Evolutionary conservation across 2,888 invertebrate genomes (phyloP), one percentile per base, ranked within the genome.

Genomic region (Drosophila heteroneura): DNA sequence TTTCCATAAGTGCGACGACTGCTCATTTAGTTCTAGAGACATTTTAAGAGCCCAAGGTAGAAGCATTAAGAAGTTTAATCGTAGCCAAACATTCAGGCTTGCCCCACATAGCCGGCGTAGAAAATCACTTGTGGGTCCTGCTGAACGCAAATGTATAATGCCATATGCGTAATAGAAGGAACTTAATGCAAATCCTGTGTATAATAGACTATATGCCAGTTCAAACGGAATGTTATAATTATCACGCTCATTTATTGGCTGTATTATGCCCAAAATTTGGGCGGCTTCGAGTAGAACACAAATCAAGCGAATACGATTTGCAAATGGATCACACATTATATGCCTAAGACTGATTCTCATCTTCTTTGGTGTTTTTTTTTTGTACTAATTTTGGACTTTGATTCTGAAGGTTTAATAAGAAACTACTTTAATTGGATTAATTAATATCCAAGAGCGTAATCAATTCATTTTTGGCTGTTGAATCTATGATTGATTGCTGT

Each of bases 91-190:
- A 22, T 51, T 33, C 3, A 85, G 14, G 16, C 66, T 59, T 2
- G 70, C 54, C 5, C 19, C 47, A 7, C 85, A 79, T 2, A 84
- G 7, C 0, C 68, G 59, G 16, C 52, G 9, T 0, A 70, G 16
- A n/a, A 84, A 61, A 12, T 59, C 53, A 14, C 44, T 68, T 0
- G 49, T 7, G 0, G 49, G 22, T 0, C 30, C 51, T 0, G 39
- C 22, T 1, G 33, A 47, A 12, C 53, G 66, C 1, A 87, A 32
- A n/a, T 64, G 19, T 3, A 79, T 37, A 37, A 85, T 22, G 3
- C 84, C 90, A 56, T 84, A 89, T 3, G 83, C 84, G 12, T 87
- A 82, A 26, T 44, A 69, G 22, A 79, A 53, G 16, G 68, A 47
- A 22, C 70, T 56, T 44, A 82, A 49, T 0, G 71, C 74, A 6